Evolutionary conservation across 92 coral and sea anemone genomes (phyloP), one percentile per base, ranked within the genome.

Genomic region (Actinostola sp.): DNA sequence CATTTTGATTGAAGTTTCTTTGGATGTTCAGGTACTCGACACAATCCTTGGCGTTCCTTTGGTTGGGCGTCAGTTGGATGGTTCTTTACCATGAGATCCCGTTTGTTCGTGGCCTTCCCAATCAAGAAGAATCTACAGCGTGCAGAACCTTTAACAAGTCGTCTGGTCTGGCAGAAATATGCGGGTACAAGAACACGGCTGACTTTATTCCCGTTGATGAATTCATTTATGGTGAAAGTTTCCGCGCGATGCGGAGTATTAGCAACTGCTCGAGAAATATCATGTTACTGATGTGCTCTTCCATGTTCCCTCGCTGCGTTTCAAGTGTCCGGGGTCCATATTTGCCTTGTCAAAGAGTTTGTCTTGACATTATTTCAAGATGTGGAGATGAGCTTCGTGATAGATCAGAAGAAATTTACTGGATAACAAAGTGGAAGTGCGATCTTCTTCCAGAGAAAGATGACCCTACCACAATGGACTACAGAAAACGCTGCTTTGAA

Each of bases 261-360:
- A 39, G 61, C 27, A 77, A 76, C 24, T 86, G 92, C 44, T 82
- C 92, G 7, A 44, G 51, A 0, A 64, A 28, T 19, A 80, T 71
- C 16, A 61, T 76, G 34, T 25, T 72, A 2, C 63, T 86, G 77
- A 43, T 71, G 10, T 86, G 92, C 39, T 76, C 92, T 21, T 60
- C 75, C 2, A 82, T 63, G 38, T 31, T 86, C 16, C 92, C 92
- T 26, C 77, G 86, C 19, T 86, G 92, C 25, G 73, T 51, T 11
- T 79, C 77, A 63, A 84, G 79, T 12, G 63, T 86, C 46, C 29
- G 36, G 3, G 86, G 82, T 9, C 92, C 92, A 9, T 74, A 61
- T 51, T 38, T 86, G 3, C 92, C 92, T 16, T 86, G 92, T 30
- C 71, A 81, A 43, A 76, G 73, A 21, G 92, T 86, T 17, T 86